Evolutionary conservation across 2,113 vertebrate genomes (phyloP).

Genomic region (Cacatua alba): DNA sequence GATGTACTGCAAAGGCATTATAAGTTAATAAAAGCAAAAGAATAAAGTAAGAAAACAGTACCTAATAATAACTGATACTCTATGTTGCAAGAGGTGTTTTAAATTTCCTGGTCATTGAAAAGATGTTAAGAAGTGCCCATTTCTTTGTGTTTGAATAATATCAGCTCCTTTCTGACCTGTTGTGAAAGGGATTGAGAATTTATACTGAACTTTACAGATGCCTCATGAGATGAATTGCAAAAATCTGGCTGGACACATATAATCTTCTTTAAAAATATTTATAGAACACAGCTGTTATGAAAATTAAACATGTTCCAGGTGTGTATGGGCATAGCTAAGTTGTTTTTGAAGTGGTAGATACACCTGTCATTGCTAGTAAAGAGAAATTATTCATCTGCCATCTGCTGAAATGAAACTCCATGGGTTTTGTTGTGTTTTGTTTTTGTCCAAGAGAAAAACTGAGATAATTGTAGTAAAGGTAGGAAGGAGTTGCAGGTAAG

Average conservation of each 20-base stretch:
- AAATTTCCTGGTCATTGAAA: slow-evolving; percentile 68
- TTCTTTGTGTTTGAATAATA: slow-evolving; percentile 46
- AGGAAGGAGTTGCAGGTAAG: not conserved
- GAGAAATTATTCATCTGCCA: slow-evolving; percentile 27
- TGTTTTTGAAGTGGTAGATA: slow-evolving; percentile 46
- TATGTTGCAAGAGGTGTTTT: slow-evolving; percentile 52
- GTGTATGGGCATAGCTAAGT: slow-evolving; percentile 11
- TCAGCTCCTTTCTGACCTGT: slow-evolving; percentile 54
- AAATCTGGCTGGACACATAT: slow-evolving; percentile 49
- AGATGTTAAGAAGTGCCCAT: slow-evolving; percentile 41
- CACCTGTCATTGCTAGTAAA: slow-evolving; percentile 49
- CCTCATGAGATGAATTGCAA: slow-evolving; percentile 48
- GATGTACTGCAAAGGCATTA: slow-evolving; percentile 47
- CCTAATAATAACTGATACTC: slow-evolving; percentile 54
- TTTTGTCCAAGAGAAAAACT: not conserved
- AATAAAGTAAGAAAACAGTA: slow-evolving; percentile 68
- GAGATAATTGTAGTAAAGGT: not conserved
- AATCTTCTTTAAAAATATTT: slow-evolving; percentile 65
- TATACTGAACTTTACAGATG: slow-evolving; percentile 53
- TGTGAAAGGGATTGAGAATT: slow-evolving; percentile 55
- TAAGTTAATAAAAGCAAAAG: slow-evolving; percentile 65
- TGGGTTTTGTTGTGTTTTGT: not conserved
- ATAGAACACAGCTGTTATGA: slow-evolving; percentile 61
- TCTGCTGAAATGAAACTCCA: slow-evolving; percentile 10
- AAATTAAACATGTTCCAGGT: slow-evolving; percentile 74